These are phyloP conservation scores for Murina feae DNA, from an alignment of 2,113 vertebrate species.

Conservation along the genomic window DNA sequence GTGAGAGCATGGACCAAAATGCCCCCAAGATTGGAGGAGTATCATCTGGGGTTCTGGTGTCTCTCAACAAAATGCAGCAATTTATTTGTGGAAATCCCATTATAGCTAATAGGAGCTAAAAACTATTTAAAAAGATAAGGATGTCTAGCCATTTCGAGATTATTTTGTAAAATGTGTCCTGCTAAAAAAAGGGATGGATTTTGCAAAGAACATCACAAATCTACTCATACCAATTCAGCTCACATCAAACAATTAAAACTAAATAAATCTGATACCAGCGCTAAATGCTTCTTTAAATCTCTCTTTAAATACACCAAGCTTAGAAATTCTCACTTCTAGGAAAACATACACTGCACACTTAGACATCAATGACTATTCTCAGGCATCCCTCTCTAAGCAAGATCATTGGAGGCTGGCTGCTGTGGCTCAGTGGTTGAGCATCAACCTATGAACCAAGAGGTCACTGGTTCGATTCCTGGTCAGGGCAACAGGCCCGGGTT, in stretches of 20 bases:
- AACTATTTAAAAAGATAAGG: conserved; percentile 63
- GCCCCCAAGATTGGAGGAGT: background rate
- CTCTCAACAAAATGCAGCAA: conserved; percentile 27
- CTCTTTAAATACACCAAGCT: conserved; percentile 52
- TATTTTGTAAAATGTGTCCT: conserved; percentile 38
- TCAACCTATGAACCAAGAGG: too few species aligned
- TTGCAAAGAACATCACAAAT: conserved; percentile 61
- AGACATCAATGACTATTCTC: conserved; percentile 10
- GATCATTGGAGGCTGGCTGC: background rate
- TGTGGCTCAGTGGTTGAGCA: too few species aligned
- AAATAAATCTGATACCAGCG: conserved; percentile 62
- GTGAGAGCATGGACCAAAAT: conserved; percentile 23
- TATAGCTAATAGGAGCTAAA: conserved; percentile 63
- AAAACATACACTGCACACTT: conserved; percentile 29
- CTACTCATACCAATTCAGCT: conserved; percentile 56
- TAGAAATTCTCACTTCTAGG: conserved; percentile 34
- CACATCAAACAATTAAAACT: conserved; percentile 72
- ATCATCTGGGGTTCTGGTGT: conserved; percentile 54
- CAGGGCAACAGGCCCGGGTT: too few species aligned
- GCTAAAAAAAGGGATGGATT: conserved; percentile 53
- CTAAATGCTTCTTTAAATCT: conserved; percentile 57
- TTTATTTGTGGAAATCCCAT: conserved; percentile 66
- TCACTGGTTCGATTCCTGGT: too few species aligned
- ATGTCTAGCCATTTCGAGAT: conserved; percentile 62
- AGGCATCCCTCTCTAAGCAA: conserved; percentile 29